Evolutionary conservation across 2,888 invertebrate genomes (phyloP).

Genomic region (Xestia rhomboidea): DNA sequence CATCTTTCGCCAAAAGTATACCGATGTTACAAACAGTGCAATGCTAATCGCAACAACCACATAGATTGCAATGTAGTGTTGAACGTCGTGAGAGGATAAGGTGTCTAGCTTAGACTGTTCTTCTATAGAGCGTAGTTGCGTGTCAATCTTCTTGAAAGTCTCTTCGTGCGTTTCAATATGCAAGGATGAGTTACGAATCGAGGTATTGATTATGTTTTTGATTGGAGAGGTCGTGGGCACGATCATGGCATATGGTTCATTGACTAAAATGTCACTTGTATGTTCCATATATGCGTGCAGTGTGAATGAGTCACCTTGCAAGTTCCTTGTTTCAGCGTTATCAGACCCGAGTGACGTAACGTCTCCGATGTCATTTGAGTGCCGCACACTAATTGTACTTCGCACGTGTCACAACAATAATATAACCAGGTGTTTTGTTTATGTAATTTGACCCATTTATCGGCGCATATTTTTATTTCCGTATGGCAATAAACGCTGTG

Average conservation of each 20-base stretch:
- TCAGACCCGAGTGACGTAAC: no score
- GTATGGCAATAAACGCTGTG: no score
- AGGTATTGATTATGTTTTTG: conserved; percentile 7
- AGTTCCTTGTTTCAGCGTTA: conserved; percentile 1
- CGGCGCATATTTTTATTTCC: no score
- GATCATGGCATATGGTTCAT: not conserved
- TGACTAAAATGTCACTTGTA: not conserved
- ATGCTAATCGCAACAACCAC: conserved; percentile 17
- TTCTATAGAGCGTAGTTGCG: no score
- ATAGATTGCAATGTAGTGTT: conserved; percentile 3
- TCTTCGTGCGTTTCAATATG: conserved; percentile 1
- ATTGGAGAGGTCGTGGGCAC: conserved; percentile 13
- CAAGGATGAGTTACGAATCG: conserved; percentile 6
- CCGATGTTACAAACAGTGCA: conserved; percentile 25
- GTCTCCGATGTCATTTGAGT: not conserved
- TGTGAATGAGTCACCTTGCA: conserved; percentile 14
- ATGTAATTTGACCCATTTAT: no score
- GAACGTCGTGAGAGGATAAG: no score
- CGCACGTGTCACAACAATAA: not conserved
- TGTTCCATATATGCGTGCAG: not conserved
- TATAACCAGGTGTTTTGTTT: no score
- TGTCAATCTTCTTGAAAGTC: not conserved
- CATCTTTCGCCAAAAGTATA: conserved; percentile 19
- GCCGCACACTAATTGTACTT: no score
- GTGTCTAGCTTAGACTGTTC: not conserved